A percentile compares a stretch with the other conserved stretches of the same genome.
These are phyloP conservation scores for Automeris io DNA, from an alignment of 2,888 invertebrate species.

Conservation along the genomic window DNA sequence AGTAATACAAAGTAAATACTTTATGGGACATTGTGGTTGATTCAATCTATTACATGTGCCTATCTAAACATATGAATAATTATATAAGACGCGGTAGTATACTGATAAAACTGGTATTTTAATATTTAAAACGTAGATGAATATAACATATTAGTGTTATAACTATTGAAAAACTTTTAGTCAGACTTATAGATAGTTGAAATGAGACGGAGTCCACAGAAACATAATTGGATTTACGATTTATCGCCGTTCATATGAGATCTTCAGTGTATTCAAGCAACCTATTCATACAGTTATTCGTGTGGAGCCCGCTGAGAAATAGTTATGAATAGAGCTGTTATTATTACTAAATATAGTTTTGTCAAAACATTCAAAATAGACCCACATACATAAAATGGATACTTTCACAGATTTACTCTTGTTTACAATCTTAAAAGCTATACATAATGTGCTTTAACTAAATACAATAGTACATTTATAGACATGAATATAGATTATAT, in stretches of 20 bases:
- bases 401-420: slow-evolving; percentile 3
- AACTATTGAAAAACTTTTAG: slow-evolving; percentile 29
- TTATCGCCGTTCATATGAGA: background rate
- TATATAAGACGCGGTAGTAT: slow-evolving; percentile 17
- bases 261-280: background rate
- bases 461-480: slow-evolving; percentile 16
- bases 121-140: slow-evolving; percentile 26
- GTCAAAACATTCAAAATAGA: slow-evolving; percentile 46
- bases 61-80: slow-evolving; percentile 28
- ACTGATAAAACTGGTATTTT: slow-evolving; percentile 16
- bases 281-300: background rate
- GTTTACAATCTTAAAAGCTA: slow-evolving; percentile 3
- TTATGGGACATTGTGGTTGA: slow-evolving; percentile 45
- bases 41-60: slow-evolving; percentile 51
- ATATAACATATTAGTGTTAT: slow-evolving; percentile 35
- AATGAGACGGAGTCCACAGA: slow-evolving; percentile 19
- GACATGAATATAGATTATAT: slow-evolving; percentile 20
- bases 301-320: background rate
- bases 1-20: slow-evolving; percentile 54
- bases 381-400: slow-evolving; percentile 13
- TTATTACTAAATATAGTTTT: slow-evolving; percentile 35
- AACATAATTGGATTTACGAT: background rate
- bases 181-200: slow-evolving; percentile 46
- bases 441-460: slow-evolving; percentile 15
- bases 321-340: background rate